These are phyloP conservation scores for Sylvilagus bachmani DNA, from an alignment of 2,113 vertebrate genomes.

Conservation along the genomic window DNA sequence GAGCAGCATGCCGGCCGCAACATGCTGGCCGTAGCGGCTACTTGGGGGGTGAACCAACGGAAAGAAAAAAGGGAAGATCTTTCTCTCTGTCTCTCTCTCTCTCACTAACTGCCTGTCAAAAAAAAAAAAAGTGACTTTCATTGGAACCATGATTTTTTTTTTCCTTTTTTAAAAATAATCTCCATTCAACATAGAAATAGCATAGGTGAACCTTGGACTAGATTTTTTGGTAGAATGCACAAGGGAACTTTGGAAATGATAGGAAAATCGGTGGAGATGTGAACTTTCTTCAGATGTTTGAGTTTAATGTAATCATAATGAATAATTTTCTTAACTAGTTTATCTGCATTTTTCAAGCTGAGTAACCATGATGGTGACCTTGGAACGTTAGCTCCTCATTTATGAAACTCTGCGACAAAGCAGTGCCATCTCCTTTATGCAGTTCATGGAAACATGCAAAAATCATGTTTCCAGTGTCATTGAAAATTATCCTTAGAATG, in stretches of 20 bases:
- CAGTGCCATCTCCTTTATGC: constrained; percentile 70
- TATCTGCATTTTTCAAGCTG: constrained; percentile 64
- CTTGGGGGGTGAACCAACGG: too few relatives aligned
- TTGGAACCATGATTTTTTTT: not conserved
- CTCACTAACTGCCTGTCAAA: too few relatives aligned
- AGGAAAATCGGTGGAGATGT: not conserved
- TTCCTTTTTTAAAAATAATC: not conserved
- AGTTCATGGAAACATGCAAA: constrained; percentile 44
- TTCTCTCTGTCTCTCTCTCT: too few relatives aligned
- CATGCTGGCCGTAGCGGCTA: too few relatives aligned
- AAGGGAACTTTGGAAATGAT: not conserved
- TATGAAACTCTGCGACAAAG: constrained; percentile 63
- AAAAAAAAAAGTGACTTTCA: not conserved
- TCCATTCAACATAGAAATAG: not conserved
- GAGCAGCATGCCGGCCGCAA: too few relatives aligned
- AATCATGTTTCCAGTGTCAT: constrained; percentile 46
- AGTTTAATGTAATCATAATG: constrained; percentile 51
- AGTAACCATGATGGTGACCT: constrained; percentile 54
- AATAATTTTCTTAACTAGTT: constrained; percentile 25
- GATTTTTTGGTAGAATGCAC: not conserved
- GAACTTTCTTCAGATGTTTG: constrained; percentile 4
- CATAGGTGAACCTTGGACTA: not conserved
- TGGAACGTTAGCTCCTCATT: constrained; percentile 76
- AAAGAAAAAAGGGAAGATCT: too few relatives aligned
- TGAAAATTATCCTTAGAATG: constrained; percentile 25